Evolutionary conservation across 2,113 vertebrate genomes (phyloP).

Genomic region (Hassar affinis): DNA sequence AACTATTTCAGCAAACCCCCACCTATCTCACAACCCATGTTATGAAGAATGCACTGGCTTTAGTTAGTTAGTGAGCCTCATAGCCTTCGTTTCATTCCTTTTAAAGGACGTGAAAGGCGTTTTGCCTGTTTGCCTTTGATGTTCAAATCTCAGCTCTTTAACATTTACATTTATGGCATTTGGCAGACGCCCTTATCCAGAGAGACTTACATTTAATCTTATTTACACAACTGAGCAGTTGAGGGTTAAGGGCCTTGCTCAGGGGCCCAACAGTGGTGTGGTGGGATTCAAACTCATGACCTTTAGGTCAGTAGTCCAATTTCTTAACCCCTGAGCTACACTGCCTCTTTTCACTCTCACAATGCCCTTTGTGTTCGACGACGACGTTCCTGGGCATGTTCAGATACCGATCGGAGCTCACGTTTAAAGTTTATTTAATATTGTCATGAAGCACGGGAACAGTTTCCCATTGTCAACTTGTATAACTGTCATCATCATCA

Average conservation of each 20-base stretch:
- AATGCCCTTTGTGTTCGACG: constrained; percentile 34
- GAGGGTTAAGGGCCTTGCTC: too few relatives aligned
- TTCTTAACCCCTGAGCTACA: too few relatives aligned
- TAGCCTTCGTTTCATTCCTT: not conserved
- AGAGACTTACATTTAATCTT: too few relatives aligned
- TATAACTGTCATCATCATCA: not conserved
- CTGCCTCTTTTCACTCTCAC: constrained; percentile 16
- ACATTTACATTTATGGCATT: too few relatives aligned
- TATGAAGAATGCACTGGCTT: constrained; percentile 1
- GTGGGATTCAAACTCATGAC: too few relatives aligned
- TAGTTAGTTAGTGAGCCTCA: not conserved
- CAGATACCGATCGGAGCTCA: not conserved
- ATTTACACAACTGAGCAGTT: too few relatives aligned
- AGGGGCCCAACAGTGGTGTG: too few relatives aligned
- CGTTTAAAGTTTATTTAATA: not conserved
- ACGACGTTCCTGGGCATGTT: not conserved
- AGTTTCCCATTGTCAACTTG: not conserved
- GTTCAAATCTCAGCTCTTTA: constrained; percentile 55
- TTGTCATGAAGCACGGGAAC: not conserved
- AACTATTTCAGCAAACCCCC: not conserved
- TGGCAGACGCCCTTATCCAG: too few relatives aligned
- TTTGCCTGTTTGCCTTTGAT: constrained; percentile 56
- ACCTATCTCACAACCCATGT: not conserved
- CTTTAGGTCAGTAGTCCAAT: too few relatives aligned
- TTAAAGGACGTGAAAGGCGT: not conserved